phyloP scores from a whole-genome alignment of 92 coral and sea anemone species.

The Actinernus sp. region DNA sequence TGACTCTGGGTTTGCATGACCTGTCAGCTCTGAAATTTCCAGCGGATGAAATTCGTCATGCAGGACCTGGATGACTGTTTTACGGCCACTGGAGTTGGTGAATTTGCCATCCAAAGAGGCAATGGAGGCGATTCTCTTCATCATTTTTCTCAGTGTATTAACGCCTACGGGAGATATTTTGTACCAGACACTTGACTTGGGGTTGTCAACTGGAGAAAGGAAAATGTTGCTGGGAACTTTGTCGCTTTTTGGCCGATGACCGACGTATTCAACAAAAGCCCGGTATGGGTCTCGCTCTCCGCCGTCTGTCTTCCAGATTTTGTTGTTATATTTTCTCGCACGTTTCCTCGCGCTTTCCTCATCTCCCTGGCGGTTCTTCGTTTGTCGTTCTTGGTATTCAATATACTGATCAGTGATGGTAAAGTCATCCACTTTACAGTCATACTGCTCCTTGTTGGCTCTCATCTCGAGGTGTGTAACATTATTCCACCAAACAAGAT shows the following conservation, averaged over 20 bases:
- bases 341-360: conserved; percentile 26
- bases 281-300: conserved; percentile 51
- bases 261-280: conserved; percentile 32
- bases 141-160: conserved; percentile 31
- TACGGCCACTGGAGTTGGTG: conserved; percentile 66
- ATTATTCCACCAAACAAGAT: conserved; percentile 60
- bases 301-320: conserved; percentile 50
- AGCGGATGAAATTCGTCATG: conserved; percentile 70
- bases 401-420: conserved; percentile 39
- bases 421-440: conserved; percentile 40
- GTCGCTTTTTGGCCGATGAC: conserved; percentile 38
- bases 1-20: conserved; percentile 70
- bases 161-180: conserved; percentile 27
- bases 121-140: conserved; percentile 12
- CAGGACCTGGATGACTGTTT: conserved; percentile 63
- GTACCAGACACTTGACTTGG: conserved; percentile 35
- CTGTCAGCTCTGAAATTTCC: conserved; percentile 73
- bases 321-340: conserved; percentile 43
- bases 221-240: conserved; percentile 22
- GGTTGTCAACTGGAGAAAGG: conserved; percentile 36
- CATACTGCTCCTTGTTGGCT: conserved; percentile 40
- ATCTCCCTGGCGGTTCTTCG: conserved; percentile 41
- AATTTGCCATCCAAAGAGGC: conserved; percentile 42
- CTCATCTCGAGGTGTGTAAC: conserved; percentile 56
- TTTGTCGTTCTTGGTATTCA: conserved; percentile 48